These are phyloP conservation scores for Lochmaea capreae DNA, from an alignment of 2,888 invertebrate genomes.

Conservation along the genomic window DNA sequence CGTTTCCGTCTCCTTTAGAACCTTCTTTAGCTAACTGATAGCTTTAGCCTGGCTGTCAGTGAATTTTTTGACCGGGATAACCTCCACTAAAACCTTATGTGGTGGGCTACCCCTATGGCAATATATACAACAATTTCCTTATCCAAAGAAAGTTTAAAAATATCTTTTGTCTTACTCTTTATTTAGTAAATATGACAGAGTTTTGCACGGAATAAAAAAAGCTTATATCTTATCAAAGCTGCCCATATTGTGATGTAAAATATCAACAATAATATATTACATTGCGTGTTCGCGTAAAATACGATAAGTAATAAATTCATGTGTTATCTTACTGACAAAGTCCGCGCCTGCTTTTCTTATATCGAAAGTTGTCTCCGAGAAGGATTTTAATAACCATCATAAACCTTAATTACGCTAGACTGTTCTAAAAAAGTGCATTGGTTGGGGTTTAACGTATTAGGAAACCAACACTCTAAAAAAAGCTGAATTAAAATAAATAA, in stretches of 20 bases:
- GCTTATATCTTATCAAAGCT: neutral
- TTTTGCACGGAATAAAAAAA: too few species aligned
- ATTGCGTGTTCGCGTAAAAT: neutral
- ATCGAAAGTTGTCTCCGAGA: constrained; percentile 29
- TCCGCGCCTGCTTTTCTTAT: constrained; percentile 6
- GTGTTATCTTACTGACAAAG: neutral
- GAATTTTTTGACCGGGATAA: too few species aligned
- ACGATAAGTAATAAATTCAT: neutral
- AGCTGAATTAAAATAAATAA: too few species aligned
- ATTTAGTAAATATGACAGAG: too few species aligned
- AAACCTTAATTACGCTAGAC: constrained; percentile 24
- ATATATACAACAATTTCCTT: too few species aligned
- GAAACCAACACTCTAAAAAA: constrained; percentile 6
- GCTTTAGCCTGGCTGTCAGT: too few species aligned
- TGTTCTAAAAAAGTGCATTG: constrained; percentile 21
- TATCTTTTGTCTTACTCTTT: too few species aligned
- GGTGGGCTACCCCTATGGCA: too few species aligned
- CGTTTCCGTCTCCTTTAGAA: too few species aligned
- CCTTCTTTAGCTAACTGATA: too few species aligned
- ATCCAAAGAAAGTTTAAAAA: too few species aligned
- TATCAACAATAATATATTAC: neutral
- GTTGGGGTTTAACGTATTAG: constrained; percentile 18
- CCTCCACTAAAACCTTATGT: too few species aligned
- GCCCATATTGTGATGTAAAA: neutral
- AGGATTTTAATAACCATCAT: constrained; percentile 21